Conservation (phyloP, 37 sponge, comb jelly and placozoan species). For the Axinella damicornis region DNA sequence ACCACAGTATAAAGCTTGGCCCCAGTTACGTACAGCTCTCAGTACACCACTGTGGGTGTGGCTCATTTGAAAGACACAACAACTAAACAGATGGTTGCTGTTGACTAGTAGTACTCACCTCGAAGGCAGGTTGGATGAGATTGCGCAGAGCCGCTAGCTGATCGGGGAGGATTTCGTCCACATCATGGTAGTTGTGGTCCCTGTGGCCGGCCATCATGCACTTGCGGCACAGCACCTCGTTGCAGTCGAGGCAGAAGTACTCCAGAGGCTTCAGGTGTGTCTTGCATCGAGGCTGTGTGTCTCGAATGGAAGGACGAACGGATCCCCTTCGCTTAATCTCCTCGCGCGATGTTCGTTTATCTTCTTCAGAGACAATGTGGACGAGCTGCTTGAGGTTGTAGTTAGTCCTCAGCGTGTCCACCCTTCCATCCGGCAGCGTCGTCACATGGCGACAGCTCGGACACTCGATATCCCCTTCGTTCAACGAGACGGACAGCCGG, state of each 20-base stretch:
- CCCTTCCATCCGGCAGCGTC: neutral
- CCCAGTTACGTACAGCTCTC: too few species aligned
- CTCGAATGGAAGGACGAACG: neutral
- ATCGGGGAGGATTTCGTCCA: constrained; percentile 12
- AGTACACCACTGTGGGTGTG: too few species aligned
- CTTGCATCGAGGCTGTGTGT: constrained; percentile 5
- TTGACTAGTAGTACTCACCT: constrained; percentile 37
- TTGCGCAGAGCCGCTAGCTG: neutral
- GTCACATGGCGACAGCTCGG: constrained; percentile 49
- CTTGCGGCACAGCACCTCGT: constrained; percentile 30
- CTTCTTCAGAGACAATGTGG: constrained; percentile 31
- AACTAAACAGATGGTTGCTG: too few species aligned
- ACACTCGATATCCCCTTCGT: constrained; percentile 13
- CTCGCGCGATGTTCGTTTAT: constrained; percentile 5
- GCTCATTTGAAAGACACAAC: too few species aligned
- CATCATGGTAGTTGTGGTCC: constrained; percentile 2
- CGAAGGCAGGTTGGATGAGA: constrained; percentile 38
- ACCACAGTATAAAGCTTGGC: too few species aligned
- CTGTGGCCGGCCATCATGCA: constrained; percentile 11
- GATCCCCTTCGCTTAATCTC: neutral
- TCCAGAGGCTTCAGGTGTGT: constrained; percentile 25
- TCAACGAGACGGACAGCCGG: neutral
- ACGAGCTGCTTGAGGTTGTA: constrained; percentile 30
- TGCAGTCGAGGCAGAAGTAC: constrained; percentile 42
- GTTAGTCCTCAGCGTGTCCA: constrained; percentile 23